Percentiles rank a stretch among this genome's conserved stretches.
Conservation (phyloP, 2,113 vertebrate genomes). For the Brienomyrus longianalis region DNA sequence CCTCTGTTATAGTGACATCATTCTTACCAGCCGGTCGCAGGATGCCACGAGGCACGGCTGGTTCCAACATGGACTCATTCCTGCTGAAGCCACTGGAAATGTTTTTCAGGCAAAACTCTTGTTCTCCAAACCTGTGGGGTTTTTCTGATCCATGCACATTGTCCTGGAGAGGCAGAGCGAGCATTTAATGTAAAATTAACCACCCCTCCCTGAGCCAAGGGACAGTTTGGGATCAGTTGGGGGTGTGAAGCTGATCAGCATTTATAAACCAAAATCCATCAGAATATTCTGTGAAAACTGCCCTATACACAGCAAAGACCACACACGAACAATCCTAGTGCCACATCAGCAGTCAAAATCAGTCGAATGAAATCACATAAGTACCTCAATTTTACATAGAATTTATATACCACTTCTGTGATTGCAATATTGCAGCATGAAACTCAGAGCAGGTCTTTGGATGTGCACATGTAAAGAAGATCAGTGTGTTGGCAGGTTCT, state of each 20-base stretch:
- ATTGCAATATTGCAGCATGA: background rate
- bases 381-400: background rate
- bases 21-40: conserved; percentile 20
- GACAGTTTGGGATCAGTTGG: background rate
- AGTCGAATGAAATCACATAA: background rate
- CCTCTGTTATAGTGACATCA: conserved; percentile 47
- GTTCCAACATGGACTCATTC: conserved; percentile 25
- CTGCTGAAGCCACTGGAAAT: conserved; percentile 23
- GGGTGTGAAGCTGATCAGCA: background rate
- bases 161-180: conserved; percentile 33
- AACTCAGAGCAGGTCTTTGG: background rate
- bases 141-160: conserved; percentile 24
- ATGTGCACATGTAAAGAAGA: background rate
- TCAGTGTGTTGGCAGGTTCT: background rate
- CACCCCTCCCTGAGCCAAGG: background rate
- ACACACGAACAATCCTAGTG: background rate
- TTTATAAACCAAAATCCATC: background rate
- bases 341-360: background rate
- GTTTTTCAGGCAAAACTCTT: conserved; percentile 18
- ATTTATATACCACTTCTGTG: background rate
- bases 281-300: background rate
- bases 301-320: background rate
- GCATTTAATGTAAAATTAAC: background rate
- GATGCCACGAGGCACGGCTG: background rate
- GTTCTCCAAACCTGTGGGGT: conserved; percentile 17